Percentiles rank a stretch among this genome's conserved stretches.
Conservation (phyloP, 2,888 invertebrate genomes). For the Anticlea derivata region DNA sequence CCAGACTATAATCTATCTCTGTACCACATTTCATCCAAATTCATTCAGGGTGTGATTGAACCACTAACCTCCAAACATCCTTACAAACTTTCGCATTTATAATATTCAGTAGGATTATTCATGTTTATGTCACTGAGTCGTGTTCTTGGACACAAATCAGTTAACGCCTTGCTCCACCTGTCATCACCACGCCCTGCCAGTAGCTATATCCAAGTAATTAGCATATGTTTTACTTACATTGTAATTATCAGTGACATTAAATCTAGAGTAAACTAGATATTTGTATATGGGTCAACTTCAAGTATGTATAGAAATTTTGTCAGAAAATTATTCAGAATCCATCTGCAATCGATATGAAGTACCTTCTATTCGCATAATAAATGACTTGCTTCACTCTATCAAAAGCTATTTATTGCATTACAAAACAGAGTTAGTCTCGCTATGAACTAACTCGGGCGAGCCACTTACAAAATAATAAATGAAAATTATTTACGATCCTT, state of each 20-base stretch:
- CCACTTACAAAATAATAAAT: conserved; percentile 49
- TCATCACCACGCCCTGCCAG: too few relatives aligned
- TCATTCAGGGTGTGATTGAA: too few relatives aligned
- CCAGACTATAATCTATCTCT: too few relatives aligned
- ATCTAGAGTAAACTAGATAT: too few relatives aligned
- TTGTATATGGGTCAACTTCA: conserved; percentile 14
- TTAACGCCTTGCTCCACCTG: too few relatives aligned
- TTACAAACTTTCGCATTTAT: too few relatives aligned
- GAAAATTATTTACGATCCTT: conserved; percentile 44
- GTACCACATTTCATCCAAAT: too few relatives aligned
- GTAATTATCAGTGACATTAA: conserved; percentile 10
- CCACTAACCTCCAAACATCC: too few relatives aligned
- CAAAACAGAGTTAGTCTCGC: conserved; percentile 46
- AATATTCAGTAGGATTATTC: too few relatives aligned
- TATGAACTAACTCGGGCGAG: conserved; percentile 39
- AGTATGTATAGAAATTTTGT: conserved; percentile 13
- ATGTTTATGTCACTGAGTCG: too few relatives aligned
- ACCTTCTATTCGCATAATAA: conserved; percentile 40
- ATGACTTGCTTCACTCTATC: conserved; percentile 45
- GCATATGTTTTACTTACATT: conserved; percentile 11
- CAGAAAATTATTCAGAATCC: conserved; percentile 31
- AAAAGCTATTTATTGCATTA: conserved; percentile 51
- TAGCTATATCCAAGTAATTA: background rate
- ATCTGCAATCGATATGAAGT: conserved; percentile 31
- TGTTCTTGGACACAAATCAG: too few relatives aligned